Evolutionary conservation across 2,888 invertebrate species (phyloP).

Genomic region (Aproaerema taeniolella): DNA sequence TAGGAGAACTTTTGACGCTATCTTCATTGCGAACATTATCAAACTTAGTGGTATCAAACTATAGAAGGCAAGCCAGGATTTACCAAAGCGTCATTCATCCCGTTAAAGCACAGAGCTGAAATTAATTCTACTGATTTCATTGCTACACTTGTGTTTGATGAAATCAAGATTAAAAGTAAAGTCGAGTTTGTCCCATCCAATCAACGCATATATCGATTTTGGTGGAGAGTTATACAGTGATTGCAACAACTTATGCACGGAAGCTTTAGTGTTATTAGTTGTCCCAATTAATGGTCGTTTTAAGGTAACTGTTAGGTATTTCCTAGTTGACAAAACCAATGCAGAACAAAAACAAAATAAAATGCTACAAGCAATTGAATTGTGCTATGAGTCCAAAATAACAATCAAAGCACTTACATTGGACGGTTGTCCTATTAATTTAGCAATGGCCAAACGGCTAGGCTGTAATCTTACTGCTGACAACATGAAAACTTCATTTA

Average conservation of each 20-base stretch:
- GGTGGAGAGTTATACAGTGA: neutral
- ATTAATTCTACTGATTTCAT: neutral
- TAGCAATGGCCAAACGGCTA: slow-evolving; percentile 19
- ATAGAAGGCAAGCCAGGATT: neutral
- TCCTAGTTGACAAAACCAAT: neutral
- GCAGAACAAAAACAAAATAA: neutral
- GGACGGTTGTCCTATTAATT: slow-evolving; percentile 22
- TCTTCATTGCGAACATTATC: slow-evolving; percentile 16
- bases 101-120: neutral
- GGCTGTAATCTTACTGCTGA: slow-evolving; percentile 16
- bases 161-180: slow-evolving; percentile 17
- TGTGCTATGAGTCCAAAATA: slow-evolving; percentile 10
- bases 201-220: neutral
- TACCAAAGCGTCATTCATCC: neutral
- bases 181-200: slow-evolving; percentile 5
- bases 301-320: neutral
- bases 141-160: slow-evolving; percentile 14
- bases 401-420: slow-evolving; percentile 21
- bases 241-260: neutral
- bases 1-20: slow-evolving; percentile 20
- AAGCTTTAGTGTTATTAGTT: neutral
- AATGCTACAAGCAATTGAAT: neutral
- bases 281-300: neutral
- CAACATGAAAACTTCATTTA: neutral
- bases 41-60: slow-evolving; percentile 15